Evolutionary conservation across 2,888 invertebrate species (phyloP), one percentile per base, ranked within the genome.

Genomic region (Cenopis cana): DNA sequence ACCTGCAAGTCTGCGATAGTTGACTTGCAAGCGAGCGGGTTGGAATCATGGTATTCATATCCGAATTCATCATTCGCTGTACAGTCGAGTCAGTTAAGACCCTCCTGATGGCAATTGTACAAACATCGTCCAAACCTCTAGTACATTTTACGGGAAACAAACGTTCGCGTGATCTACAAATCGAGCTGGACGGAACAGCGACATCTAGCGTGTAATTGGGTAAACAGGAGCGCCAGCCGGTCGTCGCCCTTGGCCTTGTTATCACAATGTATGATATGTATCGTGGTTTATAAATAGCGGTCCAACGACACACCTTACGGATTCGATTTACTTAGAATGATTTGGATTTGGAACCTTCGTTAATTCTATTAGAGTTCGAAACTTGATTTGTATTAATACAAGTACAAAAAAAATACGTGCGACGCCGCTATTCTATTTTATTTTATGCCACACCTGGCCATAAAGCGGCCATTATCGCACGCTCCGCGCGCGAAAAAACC

Each of bases 21-120:
- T 87, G 89, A 90, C 82, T 81, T 84, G 74, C 77, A 79, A 83
- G 86, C 75, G 90, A 89, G 89, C 77, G 88, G 83, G 80, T 75
- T 77, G 75, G 78, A 90, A 89, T 90, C 89, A 90, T 80, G 74
- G 73, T 79, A 83, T 82, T 89, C 88, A 89, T 89, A 78, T 88
- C 89, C 88, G 73, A 84, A 69, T 4, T 91, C 92, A 92, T 92
- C 92, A 93, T 78, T 82, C 92, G 88, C 93, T 91, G 92, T 92
- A 92, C 91, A 92, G 91, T 93, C 91, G 91, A 93, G 92, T 92
- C 91, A 92, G 92, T 91, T 92, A 91, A 74, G 77, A 92, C 91
- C 91, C 85, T 85, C 82, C 87, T 88, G 89, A 89, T 88, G 89
- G 87, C 89, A 84, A 77, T 67, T 54, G 1, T 11, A 0, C n/a